Base-by-base conservation (phyloP, 1,140 invertebrate species). In the Meteorus sp. region DNA sequence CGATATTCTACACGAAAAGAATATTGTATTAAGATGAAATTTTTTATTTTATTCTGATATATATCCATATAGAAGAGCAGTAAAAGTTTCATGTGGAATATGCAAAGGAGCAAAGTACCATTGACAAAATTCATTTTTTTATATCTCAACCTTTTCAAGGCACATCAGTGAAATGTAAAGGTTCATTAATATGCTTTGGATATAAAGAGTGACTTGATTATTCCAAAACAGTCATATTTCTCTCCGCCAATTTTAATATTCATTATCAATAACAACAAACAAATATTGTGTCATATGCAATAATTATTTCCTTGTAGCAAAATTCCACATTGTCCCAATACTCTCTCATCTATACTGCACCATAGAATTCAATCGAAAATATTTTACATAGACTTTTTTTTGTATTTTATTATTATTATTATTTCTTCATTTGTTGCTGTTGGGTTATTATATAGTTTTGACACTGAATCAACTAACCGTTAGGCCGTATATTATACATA, bases 401-500 rank as follows among this genome's bases (percentile, higher is more conserved):
- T 2, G n/a, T 13, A 25, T 43, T 55, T 27, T 41, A 3, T 27
- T 41, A 25, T 20, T 22, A 6, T 44, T 33, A 35, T 33, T 52
- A 0, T 25, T 39, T n/a, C 47, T 56, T 35, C 47, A 33, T 2
- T 15, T 29, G 15, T 8, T 25, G 22, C 47, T 35, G 43, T n/a
- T 33, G 29, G 31, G 43, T 20, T 31, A 33, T 33, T 33, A 33
- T 35, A 11, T 55, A 55, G 17, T 20, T 57, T 41, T 31, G 45
- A 57, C 39, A 57, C 51, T 25, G 22, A 53, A 39, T 53, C 41
- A 50, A 35, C 31, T 48, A 35, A 50, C 23, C 13, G 33, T 57
- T 57, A 57, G 55, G 55, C 55, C 55, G 55, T 57, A 47, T 39
- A 50, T 9, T 50, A 27, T 17, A 13, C 17, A 47, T 9, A 33